Evolutionary conservation across 2,888 invertebrate genomes (phyloP).

Genomic region (Nipponacmea schrenckii): DNA sequence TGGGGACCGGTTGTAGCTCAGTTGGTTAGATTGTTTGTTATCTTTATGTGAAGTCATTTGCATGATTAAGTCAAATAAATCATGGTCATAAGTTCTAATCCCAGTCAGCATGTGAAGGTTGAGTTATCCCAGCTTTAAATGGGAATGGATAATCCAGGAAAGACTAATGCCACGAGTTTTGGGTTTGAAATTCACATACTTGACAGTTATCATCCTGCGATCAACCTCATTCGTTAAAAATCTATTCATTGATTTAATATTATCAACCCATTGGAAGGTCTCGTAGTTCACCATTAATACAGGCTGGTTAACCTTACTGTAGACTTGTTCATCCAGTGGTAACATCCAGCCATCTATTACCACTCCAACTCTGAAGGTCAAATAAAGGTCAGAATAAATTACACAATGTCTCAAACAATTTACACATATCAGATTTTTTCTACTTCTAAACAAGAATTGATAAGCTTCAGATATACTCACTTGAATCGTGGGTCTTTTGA

Average conservation of each 20-base stretch:
- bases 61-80: too few relatives aligned
- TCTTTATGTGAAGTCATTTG: too few relatives aligned
- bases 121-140: too few relatives aligned
- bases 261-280: conserved; percentile 61
- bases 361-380: conserved; percentile 51
- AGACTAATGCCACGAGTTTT: too few relatives aligned
- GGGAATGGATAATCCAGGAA: too few relatives aligned
- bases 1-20: too few relatives aligned
- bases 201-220: conserved; percentile 53
- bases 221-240: conserved; percentile 35
- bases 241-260: conserved; percentile 51
- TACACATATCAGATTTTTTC: too few relatives aligned
- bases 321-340: conserved; percentile 54
- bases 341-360: conserved; percentile 64
- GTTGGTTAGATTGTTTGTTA: too few relatives aligned
- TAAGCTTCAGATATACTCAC: conserved; percentile 61
- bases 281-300: conserved; percentile 59
- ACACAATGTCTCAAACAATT: too few relatives aligned
- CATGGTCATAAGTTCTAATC: too few relatives aligned
- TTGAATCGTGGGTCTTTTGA: conserved; percentile 71
- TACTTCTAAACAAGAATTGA: too few relatives aligned
- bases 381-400: background rate
- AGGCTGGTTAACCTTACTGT: conserved; percentile 49
- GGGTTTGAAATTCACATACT: conserved; percentile 34
- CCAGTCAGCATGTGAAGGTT: too few relatives aligned